Base-by-base conservation (phyloP, 2,113 vertebrate species). In the Tyto alba region DNA sequence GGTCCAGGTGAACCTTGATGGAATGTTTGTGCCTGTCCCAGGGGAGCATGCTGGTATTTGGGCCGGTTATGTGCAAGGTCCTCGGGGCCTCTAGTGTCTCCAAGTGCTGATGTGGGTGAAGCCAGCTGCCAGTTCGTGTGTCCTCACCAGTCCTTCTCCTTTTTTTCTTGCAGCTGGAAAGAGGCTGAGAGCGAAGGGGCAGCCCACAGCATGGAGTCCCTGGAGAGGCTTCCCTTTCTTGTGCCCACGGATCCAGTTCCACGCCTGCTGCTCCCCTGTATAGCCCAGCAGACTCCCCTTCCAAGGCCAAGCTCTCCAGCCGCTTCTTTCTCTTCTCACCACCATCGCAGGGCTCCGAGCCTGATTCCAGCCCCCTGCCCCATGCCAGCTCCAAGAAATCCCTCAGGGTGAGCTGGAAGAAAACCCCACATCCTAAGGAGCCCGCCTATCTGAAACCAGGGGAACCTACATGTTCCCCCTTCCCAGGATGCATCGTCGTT, bases 201-300 rank as follows among this genome's bases (percentile, higher is more conserved):
- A 17, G 98, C 97, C 83, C 97, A 97, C 94, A 98, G 97, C 95
- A 98, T 93, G 0, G 97, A 96, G 9, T 98, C 98, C 41, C 93
- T 98, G 71, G 98, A 96, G 60, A 95, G 16, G 97, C 98, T 4
- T 98, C 98, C 6, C 80, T 98, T 36, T 98, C 98, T 95, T 98
- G 98, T 20, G 97, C 97, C 43, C 97, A 97, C 2, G 95, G 91
- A 8, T 97, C 97, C 15, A 86, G 71, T 80, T 82, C 94, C 6
- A 89, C 78, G 5, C 96, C 86, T 89, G 86, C 84, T 97, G 97
- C 97, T 5, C 82, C 91, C 27, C 96, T 98, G 45, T 95, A 97
- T 87, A 98, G 96, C 81, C 97, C 98, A 3, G 95, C 93, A 25
- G 97, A 98, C 74, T 94, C 94, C 29, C 94, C 97, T 52, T 96